Evolutionary conservation across 2,113 vertebrate species (phyloP), one percentile per base, ranked within the genome.

Genomic region (Lophura nycthemera): DNA sequence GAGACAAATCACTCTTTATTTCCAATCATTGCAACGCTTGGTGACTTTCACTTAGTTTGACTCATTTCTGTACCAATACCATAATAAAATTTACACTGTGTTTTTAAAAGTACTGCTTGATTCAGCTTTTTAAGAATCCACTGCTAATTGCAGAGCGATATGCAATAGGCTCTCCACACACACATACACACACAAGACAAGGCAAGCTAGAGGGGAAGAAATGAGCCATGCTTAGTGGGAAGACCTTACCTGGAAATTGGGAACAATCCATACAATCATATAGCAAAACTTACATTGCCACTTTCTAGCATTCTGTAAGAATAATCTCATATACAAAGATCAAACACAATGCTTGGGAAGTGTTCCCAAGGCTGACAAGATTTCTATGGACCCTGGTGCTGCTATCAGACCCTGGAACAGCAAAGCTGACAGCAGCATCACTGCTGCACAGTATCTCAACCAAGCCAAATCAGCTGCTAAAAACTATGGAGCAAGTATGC

Each of bases 31-130:
- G 67, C 79, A 52, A 57, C 13, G n/a, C 45, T 2, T 71, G 65
- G 38, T 60, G 34, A 60, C 78, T 95, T 88, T 81, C 67, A 71
- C 60, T 90, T 42, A 56, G 76, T 43, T 54, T 88, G 88, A 93
- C 69, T 91, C 60, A 86, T 85, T 95, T 80, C 42, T 64, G 29
- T 48, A 83, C 42, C 38, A 74, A 83, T 7, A 60, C 56, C 5
- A 0, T 60, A 71, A 80, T 19, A 90, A 83, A 74, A 83, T 57
- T 40, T 88, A 75, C 21, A 12, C 50, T 71, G 13, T 36, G 13
- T 40, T 85, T 86, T 57, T 29, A 21, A 38, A 95, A 83, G 47
- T 6, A 69, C 2, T 10, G 32, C 19, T 56, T 71, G 57, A 80
- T 9, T 60, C 2, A 64, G 38, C 67, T 47, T 60, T 56, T 5